Evolutionary conservation across 2,113 vertebrate species (phyloP), one percentile per base, ranked within the genome.

Genomic region (Garra rufa): DNA sequence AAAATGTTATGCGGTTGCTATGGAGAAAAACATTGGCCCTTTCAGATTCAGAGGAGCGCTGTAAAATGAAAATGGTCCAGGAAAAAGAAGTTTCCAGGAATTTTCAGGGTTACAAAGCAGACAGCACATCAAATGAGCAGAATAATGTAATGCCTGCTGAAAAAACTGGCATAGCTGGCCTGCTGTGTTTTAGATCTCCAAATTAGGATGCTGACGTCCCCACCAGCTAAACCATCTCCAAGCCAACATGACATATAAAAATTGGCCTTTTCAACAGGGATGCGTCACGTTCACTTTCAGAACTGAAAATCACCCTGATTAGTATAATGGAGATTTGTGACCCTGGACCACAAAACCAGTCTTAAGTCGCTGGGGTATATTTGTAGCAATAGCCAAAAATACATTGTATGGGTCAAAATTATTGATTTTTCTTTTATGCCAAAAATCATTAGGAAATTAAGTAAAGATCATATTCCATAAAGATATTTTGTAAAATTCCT

Each of bases 1-100:
- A 70, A 50, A 78, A 92, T 97, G 96, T 98, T 97, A 94, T 97
- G 96, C 92, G 91, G 97, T 99, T 97, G 96, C 96, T 95, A 97
- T 98, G 96, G 97, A 94, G 95, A 95, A 90, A 94, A 94, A 94
- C 96, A 97, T 65, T 86, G 17, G 77, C 90, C 90, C 92, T 90
- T 91, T 92, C 95, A 93, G 91, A 91, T 85, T 87, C 89, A 89
- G 91, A 90, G 88, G 91, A 92, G 93, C 92, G 92, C 93, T 94
- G 94, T 94, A 92, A 94, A 91, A 92, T 87, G 90, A 93, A 95
- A 91, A 92, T 87, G 90, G 92, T 92, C 88, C 92, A 92, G 93
- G 93, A 94, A 94, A 94, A 94, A 84, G 89, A 93, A 87, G 90
- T 92, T 92, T 96, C 94, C 91, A 93, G 90, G 90, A 92, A 91